Evolutionary conservation across 1,140 invertebrate species (phyloP), one percentile per base, ranked within the genome.

Genomic region (Orchestia grillus): DNA sequence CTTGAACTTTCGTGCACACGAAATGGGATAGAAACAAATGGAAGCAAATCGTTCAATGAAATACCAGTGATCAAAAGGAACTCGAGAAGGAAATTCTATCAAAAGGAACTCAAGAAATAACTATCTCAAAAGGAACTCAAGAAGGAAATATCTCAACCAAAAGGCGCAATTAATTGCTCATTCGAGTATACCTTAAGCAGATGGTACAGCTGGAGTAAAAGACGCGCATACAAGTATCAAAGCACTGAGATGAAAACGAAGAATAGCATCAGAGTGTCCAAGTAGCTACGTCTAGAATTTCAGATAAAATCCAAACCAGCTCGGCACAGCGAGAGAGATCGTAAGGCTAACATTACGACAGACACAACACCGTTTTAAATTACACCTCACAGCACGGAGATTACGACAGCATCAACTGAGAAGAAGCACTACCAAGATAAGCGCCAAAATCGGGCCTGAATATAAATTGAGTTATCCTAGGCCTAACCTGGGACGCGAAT

Each of bases 391-490:
- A 45, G 36, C 3, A 6, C 44, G 44, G 11, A 94, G 92, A 45
- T 94, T 94, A 94, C 92, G 92, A 45, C 92, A 47, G 44, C 92
- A 94, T 94, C 43, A 44, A 47, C 43, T 4, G 92, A 19, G 43
- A 92, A 16, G 4, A 94, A 94, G 92, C 92, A 47, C 92, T 45
- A 94, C 92, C 44, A 11, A 44, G 92, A 94, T 94, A 94, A 94
- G 92, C 43, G 8, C 92, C 43, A n/a, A 94, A 44, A 44, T 94
- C 8, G 43, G 40, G 92, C 44, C 44, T 94, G 92, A 94, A 94
- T 94, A 94, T 94, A 94, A 94, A 94, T 94, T 94, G 92, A 94
- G 92, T 44, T 44, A 94, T 94, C 92, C 44, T 94, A 94, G 92
- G 92, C 92, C 44, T 94, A 94, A 94, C 92, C 44, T 45, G 43